phyloP scores from a whole-genome alignment of 2,797 vertebrate genomes.

The Labeo calbasu region DNA sequence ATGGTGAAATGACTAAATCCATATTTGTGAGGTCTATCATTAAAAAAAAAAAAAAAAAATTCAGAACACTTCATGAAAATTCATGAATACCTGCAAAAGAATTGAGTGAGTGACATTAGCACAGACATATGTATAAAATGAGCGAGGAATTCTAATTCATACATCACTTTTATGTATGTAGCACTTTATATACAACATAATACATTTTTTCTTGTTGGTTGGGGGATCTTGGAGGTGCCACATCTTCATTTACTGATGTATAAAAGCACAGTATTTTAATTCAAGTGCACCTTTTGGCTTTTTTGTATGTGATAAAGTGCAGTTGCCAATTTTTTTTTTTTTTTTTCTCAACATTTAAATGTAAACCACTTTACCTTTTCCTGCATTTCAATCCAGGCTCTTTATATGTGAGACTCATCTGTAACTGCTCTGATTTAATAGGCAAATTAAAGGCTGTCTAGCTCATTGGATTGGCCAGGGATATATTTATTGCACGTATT shows the following conservation, averaged over 20 bases:
- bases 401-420: slow-evolving; percentile 26
- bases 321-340: neutral
- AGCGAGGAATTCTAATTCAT: too few relatives aligned
- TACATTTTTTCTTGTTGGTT: neutral
- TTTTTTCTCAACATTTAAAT: too few relatives aligned
- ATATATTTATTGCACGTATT: slow-evolving; percentile 28
- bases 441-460: slow-evolving; percentile 42
- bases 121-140: too few relatives aligned
- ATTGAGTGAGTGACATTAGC: too few relatives aligned
- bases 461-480: slow-evolving; percentile 33
- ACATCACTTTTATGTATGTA: too few relatives aligned
- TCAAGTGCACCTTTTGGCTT: neutral
- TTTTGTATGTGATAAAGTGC: neutral
- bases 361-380: neutral
- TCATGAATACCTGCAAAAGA: too few relatives aligned
- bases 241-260: neutral
- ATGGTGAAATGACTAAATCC: too few relatives aligned
- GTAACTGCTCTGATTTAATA: slow-evolving; percentile 40
- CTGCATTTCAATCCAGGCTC: neutral
- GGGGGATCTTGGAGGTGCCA: neutral
- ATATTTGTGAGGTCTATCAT: too few relatives aligned
- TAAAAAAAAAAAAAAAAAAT: too few relatives aligned
- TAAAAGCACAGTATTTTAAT: neutral
- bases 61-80: too few relatives aligned
- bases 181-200: too few relatives aligned